Percentiles rank a stretch among this genome's conserved stretches.
Evolutionary conservation across 1,140 invertebrate species (phyloP).

Genomic region (Drosophila tropicalis): DNA sequence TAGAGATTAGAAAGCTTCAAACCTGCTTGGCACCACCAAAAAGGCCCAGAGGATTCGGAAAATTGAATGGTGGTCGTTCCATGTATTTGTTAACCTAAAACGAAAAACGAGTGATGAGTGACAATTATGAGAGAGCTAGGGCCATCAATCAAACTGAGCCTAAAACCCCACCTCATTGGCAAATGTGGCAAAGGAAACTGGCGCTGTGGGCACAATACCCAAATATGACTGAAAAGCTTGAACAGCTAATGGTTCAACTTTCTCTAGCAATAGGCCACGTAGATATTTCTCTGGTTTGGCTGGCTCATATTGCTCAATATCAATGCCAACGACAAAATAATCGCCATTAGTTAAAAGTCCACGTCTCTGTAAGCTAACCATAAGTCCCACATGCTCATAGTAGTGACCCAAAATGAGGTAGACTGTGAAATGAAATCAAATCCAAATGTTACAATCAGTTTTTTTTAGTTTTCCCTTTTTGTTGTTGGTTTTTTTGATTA

Average conservation of each 20-base stretch:
- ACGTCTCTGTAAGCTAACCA: conserved; percentile 91
- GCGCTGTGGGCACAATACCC: conserved; percentile 89
- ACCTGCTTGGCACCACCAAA: conserved; percentile 90
- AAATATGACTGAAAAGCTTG: conserved; percentile 89
- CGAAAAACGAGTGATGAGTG: conserved; percentile 15
- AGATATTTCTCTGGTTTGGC: conserved; percentile 90
- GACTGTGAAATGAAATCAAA: conserved; percentile 85
- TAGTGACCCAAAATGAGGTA: conserved; percentile 96
- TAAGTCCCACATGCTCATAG: conserved; percentile 92
- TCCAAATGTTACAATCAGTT: background rate
- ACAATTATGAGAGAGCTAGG: conserved; percentile 25
- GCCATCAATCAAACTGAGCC: conserved; percentile 41
- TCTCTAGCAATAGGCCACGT: conserved; percentile 88
- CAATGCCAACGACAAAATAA: conserved; percentile 85
- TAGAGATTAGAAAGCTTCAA: conserved; percentile 33
- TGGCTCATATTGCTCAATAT: conserved; percentile 93
- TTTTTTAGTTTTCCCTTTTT: too few relatives aligned
- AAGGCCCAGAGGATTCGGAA: conserved; percentile 89
- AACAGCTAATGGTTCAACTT: conserved; percentile 79
- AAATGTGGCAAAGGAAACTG: conserved; percentile 90
- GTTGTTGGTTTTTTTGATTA: too few relatives aligned
- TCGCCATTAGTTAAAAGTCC: conserved; percentile 92
- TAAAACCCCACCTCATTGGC: conserved; percentile 84
- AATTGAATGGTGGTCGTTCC: conserved; percentile 92
- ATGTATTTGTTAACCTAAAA: conserved; percentile 89